These are phyloP conservation scores for Yponomeuta evonymella DNA, from an alignment of 2,888 invertebrate genomes.

Conservation along the genomic window DNA sequence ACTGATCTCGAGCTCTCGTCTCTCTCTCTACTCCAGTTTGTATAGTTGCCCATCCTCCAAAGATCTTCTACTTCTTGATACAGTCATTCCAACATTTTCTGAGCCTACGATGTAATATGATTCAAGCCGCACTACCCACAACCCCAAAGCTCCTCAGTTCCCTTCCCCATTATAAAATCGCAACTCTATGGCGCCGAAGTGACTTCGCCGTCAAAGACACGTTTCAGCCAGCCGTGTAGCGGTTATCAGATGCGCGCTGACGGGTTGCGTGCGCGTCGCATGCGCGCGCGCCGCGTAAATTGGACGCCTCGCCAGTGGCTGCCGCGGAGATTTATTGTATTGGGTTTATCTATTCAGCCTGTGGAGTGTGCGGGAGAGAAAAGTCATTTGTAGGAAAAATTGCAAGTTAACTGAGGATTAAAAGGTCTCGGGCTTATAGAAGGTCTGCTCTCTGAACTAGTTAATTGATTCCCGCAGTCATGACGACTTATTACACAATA, in stretches of 20 bases:
- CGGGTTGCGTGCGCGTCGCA: constrained; percentile 23
- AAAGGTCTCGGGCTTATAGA: neutral
- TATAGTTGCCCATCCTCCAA: no score
- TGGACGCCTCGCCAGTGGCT: constrained; percentile 10
- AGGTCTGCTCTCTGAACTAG: no score
- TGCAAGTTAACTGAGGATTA: neutral
- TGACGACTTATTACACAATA: no score
- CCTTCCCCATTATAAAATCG: neutral
- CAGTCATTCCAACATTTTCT: no score
- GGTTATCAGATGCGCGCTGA: constrained; percentile 25
- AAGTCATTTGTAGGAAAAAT: neutral
- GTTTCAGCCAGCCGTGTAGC: constrained; percentile 20
- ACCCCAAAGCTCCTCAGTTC: no score
- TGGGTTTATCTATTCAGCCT: neutral
- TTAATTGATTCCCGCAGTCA: no score
- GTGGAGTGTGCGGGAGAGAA: neutral
- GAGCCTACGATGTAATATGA: no score
- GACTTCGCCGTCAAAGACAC: constrained; percentile 6
- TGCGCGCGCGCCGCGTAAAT: constrained; percentile 17
- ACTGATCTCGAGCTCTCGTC: no score
- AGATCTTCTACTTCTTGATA: no score
- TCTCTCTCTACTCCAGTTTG: no score
- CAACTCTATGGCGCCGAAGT: neutral
- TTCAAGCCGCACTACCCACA: no score
- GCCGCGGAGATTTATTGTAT: constrained; percentile 10